Evolutionary conservation across 2,113 vertebrate species (phyloP).

Genomic region (Zosterops borbonicus): DNA sequence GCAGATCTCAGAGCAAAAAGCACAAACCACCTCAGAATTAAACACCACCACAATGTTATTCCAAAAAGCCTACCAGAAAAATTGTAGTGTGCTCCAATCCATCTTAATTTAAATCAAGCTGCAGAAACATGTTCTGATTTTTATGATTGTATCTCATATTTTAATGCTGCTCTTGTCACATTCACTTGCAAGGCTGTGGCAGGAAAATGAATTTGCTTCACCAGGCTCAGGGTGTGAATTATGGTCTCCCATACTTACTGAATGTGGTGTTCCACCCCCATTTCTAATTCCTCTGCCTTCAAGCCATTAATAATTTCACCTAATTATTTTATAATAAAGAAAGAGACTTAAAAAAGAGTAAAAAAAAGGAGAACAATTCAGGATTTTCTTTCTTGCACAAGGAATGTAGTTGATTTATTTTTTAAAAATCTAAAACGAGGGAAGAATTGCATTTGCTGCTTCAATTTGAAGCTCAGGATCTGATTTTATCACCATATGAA

Average conservation of each 20-base stretch:
- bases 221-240: not conserved
- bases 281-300: not conserved
- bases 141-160: not conserved
- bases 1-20: not conserved
- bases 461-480: not conserved
- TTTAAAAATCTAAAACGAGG: not conserved
- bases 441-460: not conserved
- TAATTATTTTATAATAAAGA: not conserved
- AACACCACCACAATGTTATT: not conserved
- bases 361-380: not conserved
- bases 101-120: not conserved
- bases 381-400: not conserved
- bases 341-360: not conserved
- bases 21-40: not conserved
- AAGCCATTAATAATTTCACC: not conserved
- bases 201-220: conserved; percentile 1
- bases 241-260: not conserved
- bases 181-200: not conserved
- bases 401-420: not conserved
- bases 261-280: not conserved
- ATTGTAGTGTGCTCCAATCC: not conserved
- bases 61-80: not conserved
- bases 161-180: not conserved
- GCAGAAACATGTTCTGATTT: not conserved
- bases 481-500: not conserved